Percentiles rank a stretch among this genome's conserved stretches.
Conservation (phyloP, 2,888 invertebrate genomes). For the Phania funesta region DNA sequence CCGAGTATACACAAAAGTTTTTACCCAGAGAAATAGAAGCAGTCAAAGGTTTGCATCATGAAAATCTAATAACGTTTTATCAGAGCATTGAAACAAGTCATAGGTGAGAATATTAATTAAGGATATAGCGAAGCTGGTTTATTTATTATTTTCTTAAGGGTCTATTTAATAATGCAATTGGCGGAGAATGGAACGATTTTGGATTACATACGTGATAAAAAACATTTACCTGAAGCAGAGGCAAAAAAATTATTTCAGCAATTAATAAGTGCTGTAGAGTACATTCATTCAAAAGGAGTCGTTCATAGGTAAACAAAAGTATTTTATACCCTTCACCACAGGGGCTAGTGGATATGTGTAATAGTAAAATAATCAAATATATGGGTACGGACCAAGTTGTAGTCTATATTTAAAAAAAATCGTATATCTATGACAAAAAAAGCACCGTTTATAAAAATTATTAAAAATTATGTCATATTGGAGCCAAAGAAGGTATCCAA, state of each 20-base stretch:
- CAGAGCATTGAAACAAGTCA: slow-evolving; percentile 93
- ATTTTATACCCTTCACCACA: slow-evolving; percentile 46
- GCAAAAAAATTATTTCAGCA: slow-evolving; percentile 87
- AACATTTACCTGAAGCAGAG: slow-evolving; percentile 85
- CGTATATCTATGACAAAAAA: no score
- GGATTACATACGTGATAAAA: slow-evolving; percentile 87
- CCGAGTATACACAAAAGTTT: slow-evolving; percentile 90
- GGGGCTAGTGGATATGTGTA: no score
- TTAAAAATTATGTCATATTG: no score
- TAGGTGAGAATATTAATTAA: slow-evolving; percentile 81
- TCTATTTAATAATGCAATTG: slow-evolving; percentile 92
- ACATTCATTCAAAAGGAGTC: slow-evolving; percentile 89
- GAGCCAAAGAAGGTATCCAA: no score
- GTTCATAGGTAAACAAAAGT: slow-evolving; percentile 85
- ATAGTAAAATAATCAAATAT: no score
- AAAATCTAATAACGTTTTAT: slow-evolving; percentile 88
- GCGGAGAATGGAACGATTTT: slow-evolving; percentile 90
- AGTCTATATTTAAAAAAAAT: no score
- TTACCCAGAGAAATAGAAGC: slow-evolving; percentile 91
- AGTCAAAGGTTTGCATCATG: slow-evolving; percentile 89
- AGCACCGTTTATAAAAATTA: no score
- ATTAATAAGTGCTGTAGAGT: slow-evolving; percentile 87
- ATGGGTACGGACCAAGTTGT: no score
- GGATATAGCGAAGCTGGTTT: background rate
- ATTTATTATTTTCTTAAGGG: slow-evolving; percentile 80